Evolutionary conservation across 2,888 invertebrate genomes (phyloP), one percentile per base, ranked within the genome.

Genomic region (Oligia fasciuncula): DNA sequence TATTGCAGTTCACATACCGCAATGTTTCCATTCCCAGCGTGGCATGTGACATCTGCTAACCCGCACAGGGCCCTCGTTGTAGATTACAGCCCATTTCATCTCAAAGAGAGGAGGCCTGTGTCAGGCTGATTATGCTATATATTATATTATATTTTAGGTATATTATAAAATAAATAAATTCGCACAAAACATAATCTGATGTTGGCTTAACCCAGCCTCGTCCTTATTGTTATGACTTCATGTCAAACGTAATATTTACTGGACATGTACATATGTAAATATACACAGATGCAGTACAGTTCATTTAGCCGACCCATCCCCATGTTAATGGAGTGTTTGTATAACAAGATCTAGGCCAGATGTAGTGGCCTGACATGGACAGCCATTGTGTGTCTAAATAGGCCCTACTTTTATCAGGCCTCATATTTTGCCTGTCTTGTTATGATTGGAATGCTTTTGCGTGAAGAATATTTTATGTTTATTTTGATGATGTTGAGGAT

Each of bases 301-400:
- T 63, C 60, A 80, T 83, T 73, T 62, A 60, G 67, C 14, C 43
- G 73, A 46, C 57, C 73, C 63, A 60, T 79, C 77, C 76, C 51
- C 63, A 67, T 71, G 81, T 49, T 86, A 81, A 84, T 77, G 76
- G 63, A 78, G 79, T 86, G 73, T 85, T 84, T 78, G 77, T 74
- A 60, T 14, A 73, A 65, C 54, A 80, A 84, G 72, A 86, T 79
- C 72, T 81, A 69, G 81, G 69, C 74, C 73, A 87, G 69, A 79
- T 66, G 62, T 43, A 79, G 80, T 83, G 71, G 66, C 54, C 79
- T 85, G 76, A 67, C 68, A 65, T 73, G 83, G 86, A 77, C 79
- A 70, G 23, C 65, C 79, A 72, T 85, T 80, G 80, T 86, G 73
- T 69, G 17, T 23, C 66, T 69, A 73, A 87, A 77, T 77, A 83